These are phyloP conservation scores for Geopemphigus sp. DNA, from an alignment of 1,140 invertebrate species.

Conservation along the genomic window DNA sequence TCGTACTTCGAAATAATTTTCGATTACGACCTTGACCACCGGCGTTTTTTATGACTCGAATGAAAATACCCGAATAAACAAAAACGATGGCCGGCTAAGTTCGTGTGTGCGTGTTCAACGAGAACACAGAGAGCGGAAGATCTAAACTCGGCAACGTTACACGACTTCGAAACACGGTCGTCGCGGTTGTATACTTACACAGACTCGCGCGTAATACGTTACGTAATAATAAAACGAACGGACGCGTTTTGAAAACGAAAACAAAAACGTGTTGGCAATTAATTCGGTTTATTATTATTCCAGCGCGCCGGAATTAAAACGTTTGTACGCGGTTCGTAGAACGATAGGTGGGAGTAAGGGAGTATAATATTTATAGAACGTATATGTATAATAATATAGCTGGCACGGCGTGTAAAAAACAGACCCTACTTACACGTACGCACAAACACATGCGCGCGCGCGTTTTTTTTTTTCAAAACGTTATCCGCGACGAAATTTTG, in stretches of 20 bases:
- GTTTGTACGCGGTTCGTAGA: not conserved
- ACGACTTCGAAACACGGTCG: no score
- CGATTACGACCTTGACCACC: no score
- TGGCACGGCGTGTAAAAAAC: not conserved
- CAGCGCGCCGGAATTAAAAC: conserved; percentile 29
- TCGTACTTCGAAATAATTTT: not conserved
- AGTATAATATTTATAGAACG: conserved; percentile 32
- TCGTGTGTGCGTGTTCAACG: no score
- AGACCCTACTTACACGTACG: not conserved
- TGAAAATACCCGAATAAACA: no score
- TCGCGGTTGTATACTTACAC: no score
- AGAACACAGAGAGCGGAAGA: no score
- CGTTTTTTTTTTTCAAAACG: not conserved
- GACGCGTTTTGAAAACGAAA: not conserved
- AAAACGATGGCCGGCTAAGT: no score
- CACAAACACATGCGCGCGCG: not conserved
- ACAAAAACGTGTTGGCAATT: conserved; percentile 29
- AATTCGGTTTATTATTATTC: conserved; percentile 20
- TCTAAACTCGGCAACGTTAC: no score
- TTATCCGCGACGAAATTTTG: no score
- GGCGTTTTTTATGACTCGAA: no score
- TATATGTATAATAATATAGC: not conserved
- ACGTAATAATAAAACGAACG: not conserved
- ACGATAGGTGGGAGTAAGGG: no score
- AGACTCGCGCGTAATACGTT: no score